phyloP scores from a whole-genome alignment of 2,797 vertebrate genomes.

The Halcyon chelicuti region DNA sequence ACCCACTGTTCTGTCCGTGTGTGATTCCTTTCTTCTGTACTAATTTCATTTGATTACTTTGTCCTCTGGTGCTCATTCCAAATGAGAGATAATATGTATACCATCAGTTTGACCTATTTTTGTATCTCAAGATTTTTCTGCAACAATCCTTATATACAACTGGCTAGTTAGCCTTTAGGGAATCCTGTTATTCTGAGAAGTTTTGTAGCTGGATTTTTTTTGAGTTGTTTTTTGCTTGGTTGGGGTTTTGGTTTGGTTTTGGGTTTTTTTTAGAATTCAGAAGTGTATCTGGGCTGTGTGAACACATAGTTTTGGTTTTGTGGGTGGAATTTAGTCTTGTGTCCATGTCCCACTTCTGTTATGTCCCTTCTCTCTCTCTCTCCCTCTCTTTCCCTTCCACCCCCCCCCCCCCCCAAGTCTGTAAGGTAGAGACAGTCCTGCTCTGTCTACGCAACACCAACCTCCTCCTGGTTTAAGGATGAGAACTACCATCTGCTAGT shows the following conservation, averaged over 20 bases:
- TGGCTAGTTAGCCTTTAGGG: background rate
- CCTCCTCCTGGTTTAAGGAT: background rate
- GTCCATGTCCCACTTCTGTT: background rate
- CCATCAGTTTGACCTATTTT: background rate
- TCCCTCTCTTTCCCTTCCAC: too few species aligned
- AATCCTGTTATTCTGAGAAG: background rate
- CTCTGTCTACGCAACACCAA: background rate
- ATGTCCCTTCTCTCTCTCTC: background rate
- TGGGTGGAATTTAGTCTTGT: background rate
- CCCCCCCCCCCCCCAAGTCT: background rate
- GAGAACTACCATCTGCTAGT: background rate
- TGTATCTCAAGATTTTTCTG: background rate
- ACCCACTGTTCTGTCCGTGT: background rate
- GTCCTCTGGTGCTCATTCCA: background rate
- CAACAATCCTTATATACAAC: background rate
- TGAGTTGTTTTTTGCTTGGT: background rate
- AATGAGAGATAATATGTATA: background rate
- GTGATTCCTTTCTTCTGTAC: conserved; percentile 8
- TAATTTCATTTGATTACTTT: background rate
- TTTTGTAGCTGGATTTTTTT: background rate
- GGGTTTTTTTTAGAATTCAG: background rate
- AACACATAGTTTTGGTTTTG: background rate
- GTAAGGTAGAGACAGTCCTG: background rate
- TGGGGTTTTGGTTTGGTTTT: too few species aligned
- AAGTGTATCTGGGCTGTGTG: background rate